Percentiles rank a stretch among this genome's conserved stretches.
These are phyloP conservation scores for Poecilia picta DNA, from an alignment of 2,797 vertebrate genomes.

Conservation along the genomic window DNA sequence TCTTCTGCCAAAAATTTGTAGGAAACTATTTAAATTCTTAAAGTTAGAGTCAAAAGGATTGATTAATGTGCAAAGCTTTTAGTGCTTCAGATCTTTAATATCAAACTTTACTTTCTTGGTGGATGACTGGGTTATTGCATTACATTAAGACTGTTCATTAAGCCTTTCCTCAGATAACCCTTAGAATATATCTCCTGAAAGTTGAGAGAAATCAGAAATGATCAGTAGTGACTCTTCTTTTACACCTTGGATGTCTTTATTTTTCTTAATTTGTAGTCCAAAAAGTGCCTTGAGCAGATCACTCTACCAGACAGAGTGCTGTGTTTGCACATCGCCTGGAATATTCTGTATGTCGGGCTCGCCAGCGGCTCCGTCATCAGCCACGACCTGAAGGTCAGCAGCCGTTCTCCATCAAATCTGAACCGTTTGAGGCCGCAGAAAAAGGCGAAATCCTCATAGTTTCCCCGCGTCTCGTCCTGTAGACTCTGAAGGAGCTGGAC, in stretches of 20 bases:
- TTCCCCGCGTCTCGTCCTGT: background rate
- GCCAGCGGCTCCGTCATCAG: slow-evolving; percentile 90
- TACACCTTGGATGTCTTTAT: background rate
- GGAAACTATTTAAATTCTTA: background rate
- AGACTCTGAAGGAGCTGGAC: slow-evolving; percentile 90
- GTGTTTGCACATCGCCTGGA: slow-evolving; percentile 91
- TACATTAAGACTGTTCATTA: background rate
- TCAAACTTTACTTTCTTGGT: background rate
- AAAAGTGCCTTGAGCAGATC: slow-evolving; percentile 83
- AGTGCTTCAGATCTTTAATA: background rate
- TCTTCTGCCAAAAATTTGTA: background rate
- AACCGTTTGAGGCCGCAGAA: background rate
- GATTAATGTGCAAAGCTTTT: background rate
- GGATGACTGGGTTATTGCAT: background rate
- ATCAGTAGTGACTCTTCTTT: background rate
- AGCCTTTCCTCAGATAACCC: background rate
- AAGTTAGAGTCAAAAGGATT: background rate
- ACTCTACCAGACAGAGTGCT: slow-evolving; percentile 88
- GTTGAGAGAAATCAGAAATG: background rate
- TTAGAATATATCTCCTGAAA: background rate
- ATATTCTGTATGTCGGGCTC: slow-evolving; percentile 90
- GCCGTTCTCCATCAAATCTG: background rate
- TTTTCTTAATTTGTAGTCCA: slow-evolving; percentile 76
- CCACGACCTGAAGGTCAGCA: slow-evolving; percentile 87
- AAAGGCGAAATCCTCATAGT: background rate